Evolutionary conservation across 2,113 vertebrate species (phyloP).

Genomic region (Chaetura pelagica): DNA sequence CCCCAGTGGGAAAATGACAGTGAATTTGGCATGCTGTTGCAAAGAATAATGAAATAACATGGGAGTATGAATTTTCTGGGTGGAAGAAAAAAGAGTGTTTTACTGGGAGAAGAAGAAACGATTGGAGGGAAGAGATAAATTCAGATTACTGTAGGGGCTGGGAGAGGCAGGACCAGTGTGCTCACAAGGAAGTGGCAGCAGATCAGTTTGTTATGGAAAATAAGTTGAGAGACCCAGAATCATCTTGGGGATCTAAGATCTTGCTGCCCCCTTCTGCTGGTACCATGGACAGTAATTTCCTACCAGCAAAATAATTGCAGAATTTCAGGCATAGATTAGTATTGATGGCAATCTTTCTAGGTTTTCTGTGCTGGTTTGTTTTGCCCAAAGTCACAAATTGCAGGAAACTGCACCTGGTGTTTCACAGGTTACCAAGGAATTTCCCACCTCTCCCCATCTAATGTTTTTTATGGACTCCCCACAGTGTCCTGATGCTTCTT

Average conservation of each 20-base stretch:
- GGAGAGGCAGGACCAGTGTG: not conserved
- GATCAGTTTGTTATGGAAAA: not conserved
- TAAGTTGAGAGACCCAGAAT: not conserved
- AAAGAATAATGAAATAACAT: constrained; percentile 58
- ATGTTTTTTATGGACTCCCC: constrained; percentile 19
- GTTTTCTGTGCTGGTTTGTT: constrained; percentile 22
- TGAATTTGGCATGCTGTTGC: constrained; percentile 41
- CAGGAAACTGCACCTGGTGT: not conserved
- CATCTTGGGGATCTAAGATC: not conserved
- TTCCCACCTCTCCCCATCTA: not conserved
- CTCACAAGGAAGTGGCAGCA: not conserved
- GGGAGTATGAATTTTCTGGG: constrained; percentile 52
- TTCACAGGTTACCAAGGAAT: constrained; percentile 11
- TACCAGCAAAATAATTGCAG: not conserved
- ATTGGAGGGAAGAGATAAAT: constrained; percentile 14
- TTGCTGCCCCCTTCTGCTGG: not conserved
- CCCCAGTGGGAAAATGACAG: constrained; percentile 29
- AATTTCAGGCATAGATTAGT: not conserved
- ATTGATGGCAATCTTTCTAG: not conserved
- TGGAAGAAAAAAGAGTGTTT: constrained; percentile 22
- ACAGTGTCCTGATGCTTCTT: not conserved
- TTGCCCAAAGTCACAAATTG: not conserved
- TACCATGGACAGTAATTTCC: not conserved
- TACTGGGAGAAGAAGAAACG: not conserved
- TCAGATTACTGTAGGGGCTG: not conserved